Evolutionary conservation across 2,113 vertebrate species (phyloP).

Genomic region (Brachypodius melanocephalos): DNA sequence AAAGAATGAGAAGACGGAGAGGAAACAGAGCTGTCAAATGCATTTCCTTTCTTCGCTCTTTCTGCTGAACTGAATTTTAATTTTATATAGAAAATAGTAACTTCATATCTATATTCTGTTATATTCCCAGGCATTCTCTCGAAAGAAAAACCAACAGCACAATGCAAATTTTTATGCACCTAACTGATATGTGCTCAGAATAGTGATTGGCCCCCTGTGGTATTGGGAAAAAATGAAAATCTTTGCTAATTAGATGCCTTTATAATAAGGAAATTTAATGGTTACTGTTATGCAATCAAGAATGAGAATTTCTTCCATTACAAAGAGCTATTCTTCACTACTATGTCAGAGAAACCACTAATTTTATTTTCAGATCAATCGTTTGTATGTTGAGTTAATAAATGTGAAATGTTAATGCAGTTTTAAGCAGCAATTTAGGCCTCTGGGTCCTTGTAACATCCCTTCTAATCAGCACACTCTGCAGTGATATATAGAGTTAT

Average conservation of each 20-base stretch:
- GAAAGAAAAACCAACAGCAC: slow-evolving; percentile 58
- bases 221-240: slow-evolving; percentile 69
- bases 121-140: slow-evolving; percentile 53
- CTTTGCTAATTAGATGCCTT: slow-evolving; percentile 74
- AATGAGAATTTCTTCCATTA: slow-evolving; percentile 53
- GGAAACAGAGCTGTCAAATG: background rate
- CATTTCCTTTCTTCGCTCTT: background rate
- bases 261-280: slow-evolving; percentile 70
- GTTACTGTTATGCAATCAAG: slow-evolving; percentile 62
- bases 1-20: background rate
- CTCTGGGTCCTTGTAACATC: slow-evolving; percentile 26
- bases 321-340: slow-evolving; percentile 49
- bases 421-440: slow-evolving; percentile 65
- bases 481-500: slow-evolving; percentile 30
- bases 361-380: slow-evolving; percentile 77
- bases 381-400: slow-evolving; percentile 69
- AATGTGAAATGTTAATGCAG: slow-evolving; percentile 64
- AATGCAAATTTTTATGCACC: slow-evolving; percentile 74
- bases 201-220: slow-evolving; percentile 63
- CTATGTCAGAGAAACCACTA: slow-evolving; percentile 35
- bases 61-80: background rate
- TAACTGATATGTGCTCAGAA: slow-evolving; percentile 74
- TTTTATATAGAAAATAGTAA: background rate
- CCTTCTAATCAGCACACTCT: slow-evolving; percentile 43
- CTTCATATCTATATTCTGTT: slow-evolving; percentile 37